These are phyloP conservation scores for Tapirus terrestris DNA, from an alignment of 2,113 vertebrate genomes.

Conservation along the genomic window DNA sequence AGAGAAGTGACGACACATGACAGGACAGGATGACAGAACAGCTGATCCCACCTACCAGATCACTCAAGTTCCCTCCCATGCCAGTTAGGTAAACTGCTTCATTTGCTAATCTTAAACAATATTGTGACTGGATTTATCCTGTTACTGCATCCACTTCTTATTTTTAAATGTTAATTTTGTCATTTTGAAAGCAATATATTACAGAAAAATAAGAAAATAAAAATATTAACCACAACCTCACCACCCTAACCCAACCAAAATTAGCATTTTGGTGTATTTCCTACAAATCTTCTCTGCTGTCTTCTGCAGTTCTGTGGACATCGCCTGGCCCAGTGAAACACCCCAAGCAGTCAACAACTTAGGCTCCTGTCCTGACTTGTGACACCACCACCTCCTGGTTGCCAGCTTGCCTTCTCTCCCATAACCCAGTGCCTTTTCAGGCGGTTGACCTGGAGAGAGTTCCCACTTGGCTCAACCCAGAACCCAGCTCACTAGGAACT, in stretches of 20 bases:
- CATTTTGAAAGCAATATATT: background rate
- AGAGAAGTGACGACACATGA: background rate
- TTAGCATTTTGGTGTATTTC: background rate
- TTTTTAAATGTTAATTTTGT: background rate
- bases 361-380: background rate
- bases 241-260: background rate
- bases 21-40: rapidly evolving
- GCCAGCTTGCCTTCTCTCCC: background rate
- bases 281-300: background rate
- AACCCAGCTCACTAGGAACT: background rate
- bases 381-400: background rate
- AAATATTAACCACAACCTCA: background rate
- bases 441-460: background rate
- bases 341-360: background rate
- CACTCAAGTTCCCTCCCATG: background rate
- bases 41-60: background rate
- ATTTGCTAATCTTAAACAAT: background rate
- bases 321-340: background rate
- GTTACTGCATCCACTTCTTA: background rate
- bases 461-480: background rate
- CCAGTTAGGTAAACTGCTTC: background rate
- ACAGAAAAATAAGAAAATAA: background rate
- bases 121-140: background rate
- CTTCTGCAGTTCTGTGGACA: background rate
- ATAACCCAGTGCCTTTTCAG: background rate